These are phyloP conservation scores for Chelonus insularis DNA, from an alignment of 1,140 invertebrate genomes.

Conservation along the genomic window DNA sequence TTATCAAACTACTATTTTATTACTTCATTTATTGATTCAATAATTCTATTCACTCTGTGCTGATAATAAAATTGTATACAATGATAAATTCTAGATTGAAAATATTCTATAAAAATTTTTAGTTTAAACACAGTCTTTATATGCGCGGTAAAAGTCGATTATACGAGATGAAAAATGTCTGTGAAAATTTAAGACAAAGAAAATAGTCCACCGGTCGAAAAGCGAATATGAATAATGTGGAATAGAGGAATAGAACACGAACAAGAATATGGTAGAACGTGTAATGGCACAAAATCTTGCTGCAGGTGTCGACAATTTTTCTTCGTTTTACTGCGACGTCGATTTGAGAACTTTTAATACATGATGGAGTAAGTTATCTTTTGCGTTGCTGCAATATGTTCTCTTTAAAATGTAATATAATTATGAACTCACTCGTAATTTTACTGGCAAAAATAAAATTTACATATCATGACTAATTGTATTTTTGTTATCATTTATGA, in stretches of 20 bases:
- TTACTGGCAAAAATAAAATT: too few species aligned
- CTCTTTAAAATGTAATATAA: too few species aligned
- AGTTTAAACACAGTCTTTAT: neutral
- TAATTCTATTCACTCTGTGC: neutral
- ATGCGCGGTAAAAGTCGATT: neutral
- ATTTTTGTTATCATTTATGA: too few species aligned
- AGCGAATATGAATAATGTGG: neutral
- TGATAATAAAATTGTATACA: neutral
- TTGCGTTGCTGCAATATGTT: too few species aligned
- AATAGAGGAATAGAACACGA: constrained; percentile 12
- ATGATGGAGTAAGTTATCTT: constrained; percentile 36
- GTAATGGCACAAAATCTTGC: constrained; percentile 39
- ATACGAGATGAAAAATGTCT: neutral
- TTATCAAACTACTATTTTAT: constrained; percentile 3
- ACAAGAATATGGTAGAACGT: constrained; percentile 23
- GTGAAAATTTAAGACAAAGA: neutral
- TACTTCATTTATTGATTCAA: constrained; percentile 3
- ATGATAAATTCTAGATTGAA: too few species aligned
- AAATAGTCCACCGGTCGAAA: neutral
- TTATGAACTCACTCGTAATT: too few species aligned
- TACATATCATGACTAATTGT: too few species aligned
- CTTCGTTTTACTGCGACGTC: constrained; percentile 38
- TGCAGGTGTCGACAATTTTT: constrained; percentile 40
- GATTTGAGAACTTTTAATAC: constrained; percentile 54
- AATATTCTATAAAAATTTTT: constrained; percentile 1